Conservation (phyloP, 2,113 vertebrate genomes). For the Merops nubicus region DNA sequence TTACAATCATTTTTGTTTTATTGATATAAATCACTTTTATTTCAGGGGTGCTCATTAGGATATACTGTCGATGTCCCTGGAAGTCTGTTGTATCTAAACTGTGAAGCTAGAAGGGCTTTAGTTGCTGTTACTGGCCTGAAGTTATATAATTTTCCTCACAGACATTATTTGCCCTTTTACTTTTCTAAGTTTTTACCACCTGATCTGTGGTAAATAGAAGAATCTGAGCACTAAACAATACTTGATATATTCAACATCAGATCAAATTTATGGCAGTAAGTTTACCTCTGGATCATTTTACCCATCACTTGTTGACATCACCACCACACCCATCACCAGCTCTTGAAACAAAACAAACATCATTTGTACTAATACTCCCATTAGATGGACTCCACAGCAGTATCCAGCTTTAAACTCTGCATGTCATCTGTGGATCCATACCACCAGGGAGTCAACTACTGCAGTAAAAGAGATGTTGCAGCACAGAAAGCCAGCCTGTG, state of each 20-base stretch:
- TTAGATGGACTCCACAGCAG: neutral
- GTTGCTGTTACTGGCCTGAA: neutral
- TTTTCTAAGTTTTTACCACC: neutral
- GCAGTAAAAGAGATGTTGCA: neutral
- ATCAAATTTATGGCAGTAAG: neutral
- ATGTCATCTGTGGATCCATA: neutral
- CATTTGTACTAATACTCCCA: neutral
- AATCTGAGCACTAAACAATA: neutral
- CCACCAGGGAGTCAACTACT: neutral
- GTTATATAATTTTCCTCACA: neutral
- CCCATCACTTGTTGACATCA: neutral
- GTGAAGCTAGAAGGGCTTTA: neutral
- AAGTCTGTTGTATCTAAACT: neutral
- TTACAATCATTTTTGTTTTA: neutral
- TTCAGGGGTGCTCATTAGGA: neutral
- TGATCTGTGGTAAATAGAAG: neutral
- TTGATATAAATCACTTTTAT: neutral
- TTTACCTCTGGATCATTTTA: neutral
- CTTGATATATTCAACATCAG: neutral
- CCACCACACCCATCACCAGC: neutral
- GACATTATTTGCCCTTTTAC: neutral
- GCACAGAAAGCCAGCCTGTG: neutral
- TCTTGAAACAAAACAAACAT: neutral
- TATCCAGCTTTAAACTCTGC: neutral
- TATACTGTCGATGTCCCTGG: neutral